These are phyloP conservation scores for Drosophila setifemur DNA, from an alignment of 1,140 invertebrate genomes.

Conservation along the genomic window DNA sequence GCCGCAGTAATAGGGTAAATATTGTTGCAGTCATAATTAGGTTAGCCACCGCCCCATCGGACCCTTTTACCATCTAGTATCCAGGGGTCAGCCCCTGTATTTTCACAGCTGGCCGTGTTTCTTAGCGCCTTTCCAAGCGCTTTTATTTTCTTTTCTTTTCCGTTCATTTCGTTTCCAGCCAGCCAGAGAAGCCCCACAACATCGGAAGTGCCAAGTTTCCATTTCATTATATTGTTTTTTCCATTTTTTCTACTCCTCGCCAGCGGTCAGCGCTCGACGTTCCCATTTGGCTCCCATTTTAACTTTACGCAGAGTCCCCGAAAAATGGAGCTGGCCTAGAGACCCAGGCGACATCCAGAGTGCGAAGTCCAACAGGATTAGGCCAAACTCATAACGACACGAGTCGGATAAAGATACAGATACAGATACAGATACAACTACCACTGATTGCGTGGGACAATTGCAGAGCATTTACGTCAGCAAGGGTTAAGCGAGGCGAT, in stretches of 20 bases:
- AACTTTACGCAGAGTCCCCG: constrained; percentile 30
- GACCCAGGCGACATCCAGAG: not conserved
- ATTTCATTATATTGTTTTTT: constrained; percentile 25
- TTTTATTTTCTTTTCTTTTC: constrained; percentile 55
- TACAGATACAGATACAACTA: not conserved
- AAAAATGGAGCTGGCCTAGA: constrained; percentile 46
- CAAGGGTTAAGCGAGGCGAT: constrained; percentile 8
- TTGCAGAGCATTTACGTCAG: constrained; percentile 35
- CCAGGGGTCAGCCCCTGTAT: constrained; percentile 45
- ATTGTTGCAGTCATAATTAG: constrained; percentile 52
- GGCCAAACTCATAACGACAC: constrained; percentile 27
- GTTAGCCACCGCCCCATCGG: not conserved
- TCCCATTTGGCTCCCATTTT: constrained; percentile 54
- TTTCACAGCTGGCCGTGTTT: constrained; percentile 62
- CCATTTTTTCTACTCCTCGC: constrained; percentile 14
- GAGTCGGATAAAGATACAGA: constrained; percentile 8
- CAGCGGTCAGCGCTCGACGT: constrained; percentile 58
- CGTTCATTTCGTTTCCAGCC: constrained; percentile 66
- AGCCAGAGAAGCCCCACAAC: constrained; percentile 61
- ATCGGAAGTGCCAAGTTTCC: constrained; percentile 53
- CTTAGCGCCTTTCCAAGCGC: constrained; percentile 50
- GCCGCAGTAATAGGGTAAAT: constrained; percentile 31
- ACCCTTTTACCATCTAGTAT: constrained; percentile 9
- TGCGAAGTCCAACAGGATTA: constrained; percentile 31
- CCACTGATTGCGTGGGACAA: constrained; percentile 25